These are phyloP conservation scores for Dryadula phaetusa DNA, from an alignment of 2,888 invertebrate species.

Conservation along the genomic window DNA sequence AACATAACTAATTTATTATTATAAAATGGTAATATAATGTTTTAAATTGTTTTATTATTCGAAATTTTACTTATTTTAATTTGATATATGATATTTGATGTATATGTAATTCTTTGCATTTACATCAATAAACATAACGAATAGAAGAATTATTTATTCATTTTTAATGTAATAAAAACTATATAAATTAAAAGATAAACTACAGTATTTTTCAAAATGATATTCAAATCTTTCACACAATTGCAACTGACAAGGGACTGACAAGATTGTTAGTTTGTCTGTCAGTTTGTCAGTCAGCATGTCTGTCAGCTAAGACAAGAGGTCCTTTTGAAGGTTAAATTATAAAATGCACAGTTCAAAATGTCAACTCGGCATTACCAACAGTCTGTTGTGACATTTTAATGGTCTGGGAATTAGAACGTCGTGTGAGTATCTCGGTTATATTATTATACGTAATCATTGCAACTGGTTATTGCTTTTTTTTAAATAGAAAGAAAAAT, in stretches of 20 bases:
- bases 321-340: slow-evolving; percentile 12
- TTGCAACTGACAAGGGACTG: not conserved
- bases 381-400: slow-evolving; percentile 41
- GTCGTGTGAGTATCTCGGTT: slow-evolving; percentile 36
- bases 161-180: no score
- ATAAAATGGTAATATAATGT: no score
- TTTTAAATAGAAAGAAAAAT: slow-evolving; percentile 22
- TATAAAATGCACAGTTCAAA: slow-evolving; percentile 21
- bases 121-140: no score
- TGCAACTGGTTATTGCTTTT: slow-evolving; percentile 32
- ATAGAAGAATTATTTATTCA: no score
- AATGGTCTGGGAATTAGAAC: slow-evolving; percentile 40
- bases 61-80: no score
- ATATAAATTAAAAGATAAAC: no score
- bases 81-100: no score
- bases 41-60: no score
- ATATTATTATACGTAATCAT: slow-evolving; percentile 26
- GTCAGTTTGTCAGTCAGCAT: slow-evolving; percentile 8
- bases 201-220: no score
- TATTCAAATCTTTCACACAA: no score
- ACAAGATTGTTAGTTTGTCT: slow-evolving; percentile 2
- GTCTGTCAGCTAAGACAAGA: not conserved
- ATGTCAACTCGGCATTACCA: slow-evolving; percentile 38
- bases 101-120: no score
- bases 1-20: no score